Evolutionary conservation across 2,888 invertebrate species (phyloP), one percentile per base, ranked within the genome.

Genomic region (Pteria penguin): DNA sequence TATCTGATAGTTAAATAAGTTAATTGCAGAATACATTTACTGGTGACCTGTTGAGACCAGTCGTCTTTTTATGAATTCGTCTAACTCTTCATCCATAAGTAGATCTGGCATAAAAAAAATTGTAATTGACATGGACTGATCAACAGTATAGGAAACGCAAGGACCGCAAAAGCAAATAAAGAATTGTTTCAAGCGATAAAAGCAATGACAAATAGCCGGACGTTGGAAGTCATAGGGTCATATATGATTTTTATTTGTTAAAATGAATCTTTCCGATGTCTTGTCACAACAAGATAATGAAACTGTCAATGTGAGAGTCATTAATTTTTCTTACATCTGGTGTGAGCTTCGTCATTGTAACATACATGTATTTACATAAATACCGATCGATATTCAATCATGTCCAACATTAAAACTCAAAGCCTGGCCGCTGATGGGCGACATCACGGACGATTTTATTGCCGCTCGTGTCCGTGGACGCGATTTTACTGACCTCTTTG

Each of bases 311-410:
- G 60, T 18, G 27, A 60, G 14, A 18, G 60, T 60, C 60, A 29
- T 60, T 60, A 60, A 60, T 60, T 60, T 60, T 60, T 60, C 60
- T 60, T 60, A 60, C 60, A 60, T 60, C 60, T 60, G 60, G 60
- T 24, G 18, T 26, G 27, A 14, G 24, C 22, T 22, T 11, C 29
- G 24, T 60, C 60, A 26, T 60, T 60, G 14, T 26, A 11, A 45
- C 45, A 45, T 45, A 45, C 45, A 29, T 22, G 27, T 60, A 60
- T 60, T 60, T 60, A 60, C 60, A 60, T 60, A 60, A 60, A 60
- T 29, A 60, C 27, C 22, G 60, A 60, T 60, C 60, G 60, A 60
- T 60, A 60, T 60, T 60, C 60, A 60, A 60, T 60, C 60, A 60
- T 60, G 60, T 22, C 60, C 27, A 60, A 22, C 60, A 60, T 60